These are phyloP conservation scores for Bursaphelenchus mucronatus DNA, from an alignment of 1,140 invertebrate species.

Conservation along the genomic window DNA sequence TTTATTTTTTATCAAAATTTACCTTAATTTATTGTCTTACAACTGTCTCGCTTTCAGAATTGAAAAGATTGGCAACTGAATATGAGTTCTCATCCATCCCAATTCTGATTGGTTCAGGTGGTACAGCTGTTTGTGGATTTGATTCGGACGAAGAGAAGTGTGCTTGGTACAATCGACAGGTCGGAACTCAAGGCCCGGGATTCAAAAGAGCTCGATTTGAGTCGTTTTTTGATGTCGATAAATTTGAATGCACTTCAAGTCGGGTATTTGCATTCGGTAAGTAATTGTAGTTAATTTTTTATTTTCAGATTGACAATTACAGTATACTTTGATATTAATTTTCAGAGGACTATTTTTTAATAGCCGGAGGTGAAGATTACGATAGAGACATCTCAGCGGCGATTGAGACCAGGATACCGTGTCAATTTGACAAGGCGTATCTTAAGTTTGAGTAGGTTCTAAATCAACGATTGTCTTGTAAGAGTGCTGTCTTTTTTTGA, in stretches of 20 bases:
- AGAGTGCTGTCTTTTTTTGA: no score
- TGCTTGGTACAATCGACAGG: constrained; percentile 33
- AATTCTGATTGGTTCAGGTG: constrained; percentile 8
- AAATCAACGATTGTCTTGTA: not conserved
- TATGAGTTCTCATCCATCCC: constrained; percentile 22
- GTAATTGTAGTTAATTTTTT: constrained; percentile 12
- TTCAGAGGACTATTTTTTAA: constrained; percentile 45
- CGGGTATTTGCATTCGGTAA: constrained; percentile 34
- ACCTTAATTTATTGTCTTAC: not conserved
- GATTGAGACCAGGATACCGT: constrained; percentile 38
- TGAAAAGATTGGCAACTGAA: constrained; percentile 30
- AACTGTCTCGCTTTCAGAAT: constrained; percentile 30
- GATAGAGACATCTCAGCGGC: constrained; percentile 26
- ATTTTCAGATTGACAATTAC: not conserved
- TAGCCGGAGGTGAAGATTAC: constrained; percentile 29
- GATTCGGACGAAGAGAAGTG: constrained; percentile 34
- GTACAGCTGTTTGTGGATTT: constrained; percentile 27
- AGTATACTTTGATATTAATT: constrained; percentile 5
- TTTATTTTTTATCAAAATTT: not conserved
- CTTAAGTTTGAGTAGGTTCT: constrained; percentile 40
- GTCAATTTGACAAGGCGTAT: constrained; percentile 35
- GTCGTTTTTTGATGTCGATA: constrained; percentile 35
- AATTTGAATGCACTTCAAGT: constrained; percentile 48
- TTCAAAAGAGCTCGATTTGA: constrained; percentile 44
- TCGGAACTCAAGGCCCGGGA: constrained; percentile 13